phyloP scores from a whole-genome alignment of 2,888 invertebrate species.

The Synanthedon formicaeformis region DNA sequence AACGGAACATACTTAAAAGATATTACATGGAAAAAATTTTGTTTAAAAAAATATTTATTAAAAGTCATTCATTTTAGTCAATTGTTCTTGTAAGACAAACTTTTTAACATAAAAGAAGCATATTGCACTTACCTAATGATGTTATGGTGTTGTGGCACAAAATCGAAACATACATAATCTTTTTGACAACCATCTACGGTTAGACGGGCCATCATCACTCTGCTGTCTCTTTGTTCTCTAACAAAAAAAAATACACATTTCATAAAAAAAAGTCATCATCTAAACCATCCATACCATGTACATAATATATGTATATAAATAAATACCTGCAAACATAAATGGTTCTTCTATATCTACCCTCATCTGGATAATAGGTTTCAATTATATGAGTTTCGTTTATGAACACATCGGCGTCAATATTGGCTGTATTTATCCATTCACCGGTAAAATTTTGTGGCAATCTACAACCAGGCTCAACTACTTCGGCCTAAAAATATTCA shows the following conservation, averaged over 20 bases:
- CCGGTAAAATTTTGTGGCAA: constrained; percentile 95
- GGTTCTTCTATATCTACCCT: constrained; percentile 86
- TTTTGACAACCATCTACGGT: constrained; percentile 97
- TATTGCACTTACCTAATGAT: constrained; percentile 73
- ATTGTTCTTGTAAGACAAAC: too few relatives aligned
- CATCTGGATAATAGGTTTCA: constrained; percentile 95
- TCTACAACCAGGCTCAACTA: constrained; percentile 90
- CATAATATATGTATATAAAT: too few relatives aligned
- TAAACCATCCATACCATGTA: not conserved
- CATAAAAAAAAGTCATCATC: not conserved
- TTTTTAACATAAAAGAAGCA: too few relatives aligned
- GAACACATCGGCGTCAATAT: constrained; percentile 92
- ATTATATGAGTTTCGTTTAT: constrained; percentile 97
- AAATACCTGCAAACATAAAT: constrained; percentile 87
- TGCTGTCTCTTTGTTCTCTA: constrained; percentile 87
- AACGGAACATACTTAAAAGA: too few relatives aligned
- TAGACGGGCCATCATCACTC: constrained; percentile 95
- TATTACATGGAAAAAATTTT: too few relatives aligned
- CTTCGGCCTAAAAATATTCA: constrained; percentile 74
- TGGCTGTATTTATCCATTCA: constrained; percentile 97
- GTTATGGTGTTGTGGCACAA: constrained; percentile 95
- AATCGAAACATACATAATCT: constrained; percentile 97
- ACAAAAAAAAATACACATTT: constrained; percentile 1
- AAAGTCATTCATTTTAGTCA: too few relatives aligned
- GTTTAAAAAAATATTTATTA: too few relatives aligned